These are phyloP conservation scores for Leucopsar rothschildi DNA, from an alignment of 2,113 vertebrate genomes.

Conservation along the genomic window DNA sequence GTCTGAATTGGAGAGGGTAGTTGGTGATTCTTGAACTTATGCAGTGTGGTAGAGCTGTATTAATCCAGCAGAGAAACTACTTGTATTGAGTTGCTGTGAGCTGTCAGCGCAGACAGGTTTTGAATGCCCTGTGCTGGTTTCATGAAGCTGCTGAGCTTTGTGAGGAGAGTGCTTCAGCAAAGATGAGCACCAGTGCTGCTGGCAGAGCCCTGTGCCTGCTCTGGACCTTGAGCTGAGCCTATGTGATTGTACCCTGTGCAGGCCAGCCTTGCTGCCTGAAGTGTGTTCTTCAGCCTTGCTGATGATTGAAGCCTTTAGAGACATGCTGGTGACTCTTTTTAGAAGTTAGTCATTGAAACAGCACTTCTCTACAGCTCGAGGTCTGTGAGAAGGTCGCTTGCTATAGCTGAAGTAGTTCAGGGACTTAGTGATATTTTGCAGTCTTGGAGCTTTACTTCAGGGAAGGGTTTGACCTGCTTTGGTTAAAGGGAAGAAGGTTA, in stretches of 20 bases:
- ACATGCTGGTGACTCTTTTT: neutral
- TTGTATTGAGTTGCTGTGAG: neutral
- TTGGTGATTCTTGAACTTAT: neutral
- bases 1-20: neutral
- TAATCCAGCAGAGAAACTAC: neutral
- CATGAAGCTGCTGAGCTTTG: neutral
- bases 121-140: neutral
- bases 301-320: neutral
- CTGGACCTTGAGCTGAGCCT: neutral
- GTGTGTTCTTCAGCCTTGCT: neutral
- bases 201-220: neutral
- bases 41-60: neutral
- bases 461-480: neutral
- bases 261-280: neutral
- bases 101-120: neutral
- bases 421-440: neutral
- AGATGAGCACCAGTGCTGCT: neutral
- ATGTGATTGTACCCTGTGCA: neutral
- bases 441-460: neutral
- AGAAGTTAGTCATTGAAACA: neutral
- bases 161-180: neutral
- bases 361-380: neutral
- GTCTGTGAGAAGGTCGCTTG: neutral
- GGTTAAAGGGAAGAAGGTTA: neutral
- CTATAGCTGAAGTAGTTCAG: neutral